Conservation (phyloP, 2,113 vertebrate genomes). For the Heterotilapia buettikoferi region DNA sequence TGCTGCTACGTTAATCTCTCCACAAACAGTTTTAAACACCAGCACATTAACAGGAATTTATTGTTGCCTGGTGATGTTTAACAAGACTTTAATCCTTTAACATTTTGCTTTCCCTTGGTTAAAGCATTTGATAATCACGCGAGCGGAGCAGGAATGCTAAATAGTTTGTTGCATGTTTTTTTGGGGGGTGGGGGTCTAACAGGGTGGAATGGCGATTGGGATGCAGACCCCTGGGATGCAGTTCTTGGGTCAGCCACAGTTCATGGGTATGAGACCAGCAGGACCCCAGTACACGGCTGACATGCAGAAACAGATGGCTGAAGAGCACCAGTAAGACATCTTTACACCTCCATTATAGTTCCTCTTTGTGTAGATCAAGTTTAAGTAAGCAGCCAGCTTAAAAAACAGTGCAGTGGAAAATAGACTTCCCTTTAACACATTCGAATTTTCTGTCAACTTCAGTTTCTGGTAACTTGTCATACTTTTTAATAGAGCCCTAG, state of each 20-base stretch:
- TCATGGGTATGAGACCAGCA: conserved; percentile 84
- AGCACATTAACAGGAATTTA: background rate
- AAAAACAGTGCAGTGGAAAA: background rate
- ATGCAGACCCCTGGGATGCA: conserved; percentile 85
- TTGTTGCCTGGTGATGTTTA: background rate
- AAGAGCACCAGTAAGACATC: conserved; percentile 91
- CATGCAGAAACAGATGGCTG: conserved; percentile 96
- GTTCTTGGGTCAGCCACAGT: conserved; percentile 86
- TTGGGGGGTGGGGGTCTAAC: background rate
- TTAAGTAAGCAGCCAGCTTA: background rate
- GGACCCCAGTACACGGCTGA: conserved; percentile 85
- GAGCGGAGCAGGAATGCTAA: background rate
- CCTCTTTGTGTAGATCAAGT: background rate
- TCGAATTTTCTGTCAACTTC: background rate
- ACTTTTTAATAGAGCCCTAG: background rate
- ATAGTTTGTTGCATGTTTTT: background rate
- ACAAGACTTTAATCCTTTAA: background rate
- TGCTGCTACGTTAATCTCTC: background rate
- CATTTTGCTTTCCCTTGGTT: background rate
- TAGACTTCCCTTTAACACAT: background rate
- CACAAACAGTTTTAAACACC: background rate
- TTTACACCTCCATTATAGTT: background rate
- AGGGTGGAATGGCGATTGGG: conserved; percentile 88
- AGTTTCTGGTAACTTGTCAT: background rate
- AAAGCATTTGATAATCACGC: background rate